Conservation (phyloP, 2,888 invertebrate species). For the Alcis repandata region DNA sequence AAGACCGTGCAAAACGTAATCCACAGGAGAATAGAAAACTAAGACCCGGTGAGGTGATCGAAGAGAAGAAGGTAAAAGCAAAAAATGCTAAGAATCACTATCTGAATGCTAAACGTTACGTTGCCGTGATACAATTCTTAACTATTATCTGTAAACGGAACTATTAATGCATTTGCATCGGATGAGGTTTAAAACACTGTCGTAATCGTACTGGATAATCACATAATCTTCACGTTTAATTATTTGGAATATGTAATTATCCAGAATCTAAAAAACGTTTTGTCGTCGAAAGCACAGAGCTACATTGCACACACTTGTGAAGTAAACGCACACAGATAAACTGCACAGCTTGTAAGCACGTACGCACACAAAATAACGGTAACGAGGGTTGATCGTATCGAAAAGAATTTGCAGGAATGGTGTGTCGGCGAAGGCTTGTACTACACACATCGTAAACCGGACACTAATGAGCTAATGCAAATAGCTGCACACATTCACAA, state of each 20-base stretch:
- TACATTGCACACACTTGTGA: constrained; percentile 82
- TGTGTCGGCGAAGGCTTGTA: constrained; percentile 67
- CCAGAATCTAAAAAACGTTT: constrained; percentile 68
- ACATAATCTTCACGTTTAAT: constrained; percentile 55
- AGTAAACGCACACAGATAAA: constrained; percentile 79
- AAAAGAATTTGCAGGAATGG: constrained; percentile 63
- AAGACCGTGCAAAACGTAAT: constrained; percentile 84
- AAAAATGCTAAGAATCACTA: constrained; percentile 71
- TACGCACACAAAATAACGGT: constrained; percentile 79
- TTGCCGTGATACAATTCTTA: constrained; percentile 81
- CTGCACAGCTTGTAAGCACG: constrained; percentile 85
- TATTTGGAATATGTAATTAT: constrained; percentile 68
- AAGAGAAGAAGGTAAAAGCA: constrained; percentile 96
- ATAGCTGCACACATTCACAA: constrained; percentile 10
- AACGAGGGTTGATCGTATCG: constrained; percentile 57
- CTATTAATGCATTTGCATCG: constrained; percentile 80
- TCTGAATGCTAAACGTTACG: constrained; percentile 83
- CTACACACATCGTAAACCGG: constrained; percentile 65
- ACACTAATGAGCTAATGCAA: constrained; percentile 61
- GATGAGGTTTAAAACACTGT: constrained; percentile 74
- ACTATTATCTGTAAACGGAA: constrained; percentile 75
- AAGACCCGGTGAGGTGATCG: constrained; percentile 97
- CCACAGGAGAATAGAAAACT: constrained; percentile 95
- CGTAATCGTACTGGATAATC: constrained; percentile 69
- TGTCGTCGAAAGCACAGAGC: constrained; percentile 79